Base-by-base conservation (phyloP, 2,797 vertebrate genomes). In the Peromyscus melanophrys region DNA sequence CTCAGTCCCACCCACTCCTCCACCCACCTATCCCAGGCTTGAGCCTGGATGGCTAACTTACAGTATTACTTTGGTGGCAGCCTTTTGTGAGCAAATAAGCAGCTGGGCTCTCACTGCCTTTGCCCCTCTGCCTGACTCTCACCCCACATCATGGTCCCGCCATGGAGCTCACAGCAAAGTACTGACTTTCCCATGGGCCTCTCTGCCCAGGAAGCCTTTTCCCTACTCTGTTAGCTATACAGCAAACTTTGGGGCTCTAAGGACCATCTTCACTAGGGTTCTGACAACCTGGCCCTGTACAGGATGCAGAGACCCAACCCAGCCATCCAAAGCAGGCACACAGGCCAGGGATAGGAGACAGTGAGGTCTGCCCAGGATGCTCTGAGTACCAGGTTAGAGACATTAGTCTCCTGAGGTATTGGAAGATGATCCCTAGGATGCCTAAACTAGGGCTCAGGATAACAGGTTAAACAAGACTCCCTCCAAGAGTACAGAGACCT, bases 41-140 rank as follows among this genome's bases (percentile, higher is more conserved):
- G 92, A 49, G 12, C 67, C 23, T 1, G 43, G 17, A 37, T 49
- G 9, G 25, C 88, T 63, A 13, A 11, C 8, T 13, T 21, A 75
- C 1, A 1, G 49, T 29, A 31, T n/a, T 89, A 9, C 21, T 49
- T n/a, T 14, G 31, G 21, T 9, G n/a, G 19, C 80, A 55, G 59
- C 59, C 61, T 75, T 31, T 3, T 55, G 40, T 17, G 81, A 46
- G 37, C 88, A 83, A 21, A 37, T 61, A 0, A 13, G 5, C 43
- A 40, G 55, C 69, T 4, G 19, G 23, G 16, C 11, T 37, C 49
- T 8, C 6, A 57, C 46, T 1, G 14, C 49, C 67, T 76, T 4
- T 1, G 0, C 29, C 80, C 77, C n/a, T 86, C 83, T 1, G 4
- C 61, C 27, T 0, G 21, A 49, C 49, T 16, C 43, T 40, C 40